phyloP scores from a whole-genome alignment of 2,797 vertebrate species.

The Natrix natrix region DNA sequence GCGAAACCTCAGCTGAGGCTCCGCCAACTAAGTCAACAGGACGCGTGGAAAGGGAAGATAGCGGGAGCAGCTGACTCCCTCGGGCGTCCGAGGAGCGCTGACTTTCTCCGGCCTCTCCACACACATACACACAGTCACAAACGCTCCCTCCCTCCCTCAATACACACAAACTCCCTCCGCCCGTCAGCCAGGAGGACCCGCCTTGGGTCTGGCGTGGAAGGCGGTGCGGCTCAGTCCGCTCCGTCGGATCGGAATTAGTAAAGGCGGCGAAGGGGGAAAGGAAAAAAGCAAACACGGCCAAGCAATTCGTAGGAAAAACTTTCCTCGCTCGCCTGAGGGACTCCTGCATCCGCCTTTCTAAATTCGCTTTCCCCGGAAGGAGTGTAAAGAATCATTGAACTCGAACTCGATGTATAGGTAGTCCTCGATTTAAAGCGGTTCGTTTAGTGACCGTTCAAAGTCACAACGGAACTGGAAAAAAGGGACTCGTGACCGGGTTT shows the following conservation, averaged over 20 bases:
- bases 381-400: background rate
- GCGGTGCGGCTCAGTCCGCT: background rate
- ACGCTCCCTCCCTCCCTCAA: too few species aligned
- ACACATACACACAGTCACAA: background rate
- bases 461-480: background rate
- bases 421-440: background rate
- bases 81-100: background rate
- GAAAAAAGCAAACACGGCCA: background rate
- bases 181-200: background rate
- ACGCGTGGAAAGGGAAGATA: background rate
- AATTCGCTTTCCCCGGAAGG: background rate
- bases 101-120: background rate
- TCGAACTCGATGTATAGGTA: background rate
- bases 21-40: background rate
- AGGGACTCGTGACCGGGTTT: background rate
- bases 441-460: background rate
- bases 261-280: background rate
- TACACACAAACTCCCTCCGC: background rate
- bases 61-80: background rate
- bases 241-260: background rate
- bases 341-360: background rate
- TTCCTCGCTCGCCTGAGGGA: background rate
- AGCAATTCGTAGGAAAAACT: background rate
- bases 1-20: background rate
- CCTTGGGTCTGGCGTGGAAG: background rate